Evolutionary conservation across 2,888 invertebrate species (phyloP).

Genomic region (Synergus japonicus): DNA sequence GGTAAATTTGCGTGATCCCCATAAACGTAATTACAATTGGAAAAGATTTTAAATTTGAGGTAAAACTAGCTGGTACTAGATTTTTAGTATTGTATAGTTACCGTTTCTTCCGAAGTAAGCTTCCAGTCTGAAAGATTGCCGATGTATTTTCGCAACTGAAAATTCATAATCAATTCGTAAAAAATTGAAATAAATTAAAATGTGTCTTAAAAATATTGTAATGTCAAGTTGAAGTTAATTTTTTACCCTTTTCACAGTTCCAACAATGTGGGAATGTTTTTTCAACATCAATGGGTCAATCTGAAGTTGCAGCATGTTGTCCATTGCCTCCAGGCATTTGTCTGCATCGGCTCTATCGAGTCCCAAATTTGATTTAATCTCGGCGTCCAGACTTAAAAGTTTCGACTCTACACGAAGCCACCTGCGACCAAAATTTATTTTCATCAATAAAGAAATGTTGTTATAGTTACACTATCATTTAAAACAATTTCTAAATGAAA

Average conservation of each 20-base stretch:
- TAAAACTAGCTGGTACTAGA: not conserved
- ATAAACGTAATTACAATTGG: not conserved
- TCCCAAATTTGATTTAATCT: slow-evolving; percentile 84
- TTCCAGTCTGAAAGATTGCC: slow-evolving; percentile 89
- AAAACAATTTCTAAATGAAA: no score
- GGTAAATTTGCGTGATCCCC: no score
- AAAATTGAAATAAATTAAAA: slow-evolving; percentile 30
- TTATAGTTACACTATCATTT: no score
- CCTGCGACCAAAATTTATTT: slow-evolving; percentile 65
- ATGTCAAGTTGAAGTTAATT: not conserved
- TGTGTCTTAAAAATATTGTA: slow-evolving; percentile 11
- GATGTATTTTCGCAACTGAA: slow-evolving; percentile 84
- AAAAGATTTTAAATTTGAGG: not conserved
- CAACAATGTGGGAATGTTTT: slow-evolving; percentile 88
- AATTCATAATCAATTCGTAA: slow-evolving; percentile 48
- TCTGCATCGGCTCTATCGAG: slow-evolving; percentile 86
- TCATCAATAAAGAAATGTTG: slow-evolving; percentile 10
- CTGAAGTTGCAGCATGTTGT: slow-evolving; percentile 81
- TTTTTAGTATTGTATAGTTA: slow-evolving; percentile 58
- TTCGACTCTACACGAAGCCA: slow-evolving; percentile 83
- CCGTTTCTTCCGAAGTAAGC: slow-evolving; percentile 81
- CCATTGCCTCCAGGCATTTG: slow-evolving; percentile 84
- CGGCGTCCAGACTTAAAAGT: slow-evolving; percentile 82
- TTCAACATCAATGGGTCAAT: slow-evolving; percentile 87
- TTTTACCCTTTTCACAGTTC: slow-evolving; percentile 84